Evolutionary conservation across 2,113 vertebrate genomes (phyloP), one percentile per base, ranked within the genome.

Genomic region (Sciurus niger): DNA sequence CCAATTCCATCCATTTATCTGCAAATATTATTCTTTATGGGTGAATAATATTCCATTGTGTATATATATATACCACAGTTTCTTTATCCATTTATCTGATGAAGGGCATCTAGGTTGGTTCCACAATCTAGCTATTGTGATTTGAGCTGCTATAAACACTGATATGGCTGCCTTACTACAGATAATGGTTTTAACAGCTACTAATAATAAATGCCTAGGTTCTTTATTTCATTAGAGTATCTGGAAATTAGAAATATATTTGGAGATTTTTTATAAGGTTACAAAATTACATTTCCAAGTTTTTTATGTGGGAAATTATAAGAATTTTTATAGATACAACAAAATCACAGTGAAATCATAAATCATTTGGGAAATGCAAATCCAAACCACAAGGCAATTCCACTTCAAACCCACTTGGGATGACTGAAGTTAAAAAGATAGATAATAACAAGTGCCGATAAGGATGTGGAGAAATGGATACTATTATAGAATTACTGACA

Each of bases 261-360:
- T 83, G 68, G 51, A 77, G 14, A 76, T 67, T 93, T 96, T 96
- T 91, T 80, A 89, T 89, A 51, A 95, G 12, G 60, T 93, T 93
- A 85, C 28, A 65, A 95, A 83, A 85, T 76, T 68, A 70, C 84
- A 9, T 83, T 96, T 83, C 37, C 53, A 82, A 85, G 48, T 85
- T 96, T 85, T 93, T 96, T 34, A 68, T 67, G 14, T 60, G 24
- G 77, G 73, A 85, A 96, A 65, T 89, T 93, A 85, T 34, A 17
- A 79, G 30, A 77, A n/a, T 84, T 93, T 90, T 89, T 84, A 90
- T 9, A 90, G 60, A n/a, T 78, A 20, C 4, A 67, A 95, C 32
- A 93, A 93, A 96, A 93, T 78, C 72, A 94, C 46, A 90, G 82
- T 90, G 63, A 95, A 37, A 85, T 73, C n/a, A 84, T 76, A 60